Evolutionary conservation across 1,140 invertebrate genomes (phyloP).

Genomic region (Drosophila bipectinata): DNA sequence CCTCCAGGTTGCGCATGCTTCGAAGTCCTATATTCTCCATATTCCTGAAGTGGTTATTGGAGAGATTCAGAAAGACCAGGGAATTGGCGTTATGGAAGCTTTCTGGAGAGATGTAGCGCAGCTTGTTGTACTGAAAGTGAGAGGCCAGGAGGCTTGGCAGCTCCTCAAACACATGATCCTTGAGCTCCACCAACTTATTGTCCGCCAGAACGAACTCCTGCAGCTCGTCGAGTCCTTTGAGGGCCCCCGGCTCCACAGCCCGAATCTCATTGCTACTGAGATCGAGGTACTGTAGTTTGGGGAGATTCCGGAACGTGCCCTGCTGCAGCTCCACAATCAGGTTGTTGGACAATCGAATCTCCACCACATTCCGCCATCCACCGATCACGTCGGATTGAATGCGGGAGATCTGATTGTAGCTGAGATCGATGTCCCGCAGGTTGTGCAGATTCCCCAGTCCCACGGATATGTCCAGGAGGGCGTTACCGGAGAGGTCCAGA

Average conservation of each 20-base stretch:
- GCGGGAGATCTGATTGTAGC: conserved; percentile 90
- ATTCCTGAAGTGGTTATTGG: conserved; percentile 89
- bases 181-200: conserved; percentile 89
- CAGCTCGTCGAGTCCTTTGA: conserved; percentile 90
- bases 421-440: conserved; percentile 90
- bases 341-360: conserved; percentile 90
- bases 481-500: conserved; percentile 91
- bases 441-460: conserved; percentile 88
- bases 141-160: conserved; percentile 89
- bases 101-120: conserved; percentile 89
- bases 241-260: conserved; percentile 90
- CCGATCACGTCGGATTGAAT: conserved; percentile 88
- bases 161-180: conserved; percentile 90
- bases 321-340: conserved; percentile 89
- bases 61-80: conserved; percentile 92
- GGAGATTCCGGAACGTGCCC: conserved; percentile 89
- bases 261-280: conserved; percentile 93
- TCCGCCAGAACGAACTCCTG: conserved; percentile 90
- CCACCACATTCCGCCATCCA: conserved; percentile 87
- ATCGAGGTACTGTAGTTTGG: conserved; percentile 89
- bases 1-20: conserved; percentile 90
- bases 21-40: conserved; percentile 90
- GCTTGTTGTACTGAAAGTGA: conserved; percentile 92
- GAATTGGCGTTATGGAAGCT: conserved; percentile 92
- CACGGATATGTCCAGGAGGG: conserved; percentile 88